Evolutionary conservation across 2,797 vertebrate genomes (phyloP), one percentile per base, ranked within the genome.

Genomic region (Sebastolobus altivelis): DNA sequence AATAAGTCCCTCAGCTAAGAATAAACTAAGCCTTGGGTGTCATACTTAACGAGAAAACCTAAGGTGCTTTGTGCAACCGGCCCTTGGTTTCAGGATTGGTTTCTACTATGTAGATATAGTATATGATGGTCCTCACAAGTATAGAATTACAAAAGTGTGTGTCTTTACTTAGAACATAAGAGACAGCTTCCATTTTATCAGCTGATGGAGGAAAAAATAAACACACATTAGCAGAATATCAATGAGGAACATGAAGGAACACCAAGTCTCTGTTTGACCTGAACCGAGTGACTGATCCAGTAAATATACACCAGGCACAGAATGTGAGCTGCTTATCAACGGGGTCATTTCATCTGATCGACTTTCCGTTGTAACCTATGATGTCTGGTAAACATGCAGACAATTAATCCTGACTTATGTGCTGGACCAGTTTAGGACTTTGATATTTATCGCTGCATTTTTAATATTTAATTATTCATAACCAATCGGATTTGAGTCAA

Each of bases 181-280:
- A 12, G 5, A 29, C 18, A 59, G 11, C 3, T 54, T 11, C 29
- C 49, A n/a, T 20, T 35, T 5, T 6, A 37, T 62, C 59, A 62
- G 66, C 66, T 71, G 56, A 22, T 73, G 37, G n/a, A 12, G 18
- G 31, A 61, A 37, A 58, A 8, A 33, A 73, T 20, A 67, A 69
- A 83, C 31, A 66, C 4, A 31, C n/a, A 67, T 38, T 1, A 9
- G 37, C 22, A 25, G 22, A 55, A 76, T 54, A 62, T 62, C 67
- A 31, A 5, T 6, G 12, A 54, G 11, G 66, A 59, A 60, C 77
- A 27, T 0, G 37, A 82, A n/a, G 31, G 82, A n/a, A 76, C 68
- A 74, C 20, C 5, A 7, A 67, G 38, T 69, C 63, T 54, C 46
- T 63, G 73, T 74, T 74, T 71, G 56, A 77, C 27, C 54, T 16